Conservation (phyloP, 2,797 vertebrate species). For the Amphiprion clarkii region DNA sequence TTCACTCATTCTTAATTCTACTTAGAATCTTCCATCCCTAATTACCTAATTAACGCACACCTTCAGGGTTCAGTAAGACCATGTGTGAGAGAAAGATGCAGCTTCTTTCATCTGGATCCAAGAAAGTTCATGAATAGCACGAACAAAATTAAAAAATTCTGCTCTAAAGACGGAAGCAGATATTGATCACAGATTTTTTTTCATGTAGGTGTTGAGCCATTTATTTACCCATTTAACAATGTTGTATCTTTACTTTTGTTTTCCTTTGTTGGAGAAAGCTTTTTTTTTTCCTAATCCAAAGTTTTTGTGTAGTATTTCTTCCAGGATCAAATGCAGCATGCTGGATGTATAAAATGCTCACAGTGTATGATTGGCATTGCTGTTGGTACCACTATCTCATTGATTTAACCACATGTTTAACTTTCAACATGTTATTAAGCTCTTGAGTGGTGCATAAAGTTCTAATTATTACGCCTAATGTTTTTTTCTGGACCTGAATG, state of each 20-base stretch:
- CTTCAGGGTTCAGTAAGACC: neutral
- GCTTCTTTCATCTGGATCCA: neutral
- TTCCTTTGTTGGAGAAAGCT: no score
- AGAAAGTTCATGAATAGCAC: neutral
- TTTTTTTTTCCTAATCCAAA: no score
- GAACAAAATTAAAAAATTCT: neutral
- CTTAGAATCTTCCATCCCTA: constrained; percentile 6
- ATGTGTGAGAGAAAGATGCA: neutral
- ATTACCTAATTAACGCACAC: neutral
- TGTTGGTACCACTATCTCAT: neutral
- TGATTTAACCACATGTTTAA: constrained; percentile 2
- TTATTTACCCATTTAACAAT: no score
- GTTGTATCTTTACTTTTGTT: no score
- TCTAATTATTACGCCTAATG: no score
- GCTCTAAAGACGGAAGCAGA: neutral
- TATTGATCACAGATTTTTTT: no score
- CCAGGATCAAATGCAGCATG: neutral
- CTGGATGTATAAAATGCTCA: no score
- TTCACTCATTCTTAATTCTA: neutral
- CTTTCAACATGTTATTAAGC: neutral
- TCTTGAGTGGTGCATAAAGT: neutral
- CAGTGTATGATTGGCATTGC: neutral
- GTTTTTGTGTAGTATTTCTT: no score
- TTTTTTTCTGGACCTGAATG: no score
- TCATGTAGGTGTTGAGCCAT: no score